Evolutionary conservation across 1,140 invertebrate genomes (phyloP), one percentile per base, ranked within the genome.

Genomic region (Parasteatoda tepidariorum): DNA sequence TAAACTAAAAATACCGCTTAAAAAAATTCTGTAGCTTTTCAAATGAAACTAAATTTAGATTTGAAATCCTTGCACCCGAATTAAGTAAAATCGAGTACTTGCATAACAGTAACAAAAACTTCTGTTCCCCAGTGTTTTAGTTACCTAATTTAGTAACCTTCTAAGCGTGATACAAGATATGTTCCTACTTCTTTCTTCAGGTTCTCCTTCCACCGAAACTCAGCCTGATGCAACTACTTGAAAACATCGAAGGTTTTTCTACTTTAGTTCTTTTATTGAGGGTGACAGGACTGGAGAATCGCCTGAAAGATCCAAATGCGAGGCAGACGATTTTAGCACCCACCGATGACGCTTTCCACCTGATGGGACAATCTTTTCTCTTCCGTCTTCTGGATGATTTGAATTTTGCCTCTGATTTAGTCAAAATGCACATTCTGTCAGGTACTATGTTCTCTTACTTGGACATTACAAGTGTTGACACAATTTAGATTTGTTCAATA

Each of bases 291-390:
- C 18, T 84, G 90, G 90, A 64, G 70, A 91, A 38, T 87, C 86
- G 84, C 38, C 86, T 92, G 6, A 81, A 87, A 15, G 87, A 89
- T 28, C 84, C 85, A n/a, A 88, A 89, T 3, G 89, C 89, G 24
- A 88, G 90, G 33, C 86, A 89, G 18, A 92, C 92, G 3, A 67
- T 92, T 1, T 89, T 92, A 79, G 91, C 91, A 3, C 90, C 91
- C 7, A 91, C 87, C 7, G 88, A 91, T 70, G 88, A 87, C 11
- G 90, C 90, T 57, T 88, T 91, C 83, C 85, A 87, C 22, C 33
- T 48, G 33, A 62, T 33, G 55, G 11, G 31, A 55, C 22, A 89
- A 89, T 67, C 84, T 91, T 11, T 87, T 86, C 0, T 87, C 87
- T 68, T 89, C 89, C 31, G 18, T 22, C 87, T 90, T 55, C 83